A percentile compares a stretch with the other conserved stretches of the same genome.
Conservation (phyloP, 2,113 vertebrate species). For the Eolophus roseicapilla region DNA sequence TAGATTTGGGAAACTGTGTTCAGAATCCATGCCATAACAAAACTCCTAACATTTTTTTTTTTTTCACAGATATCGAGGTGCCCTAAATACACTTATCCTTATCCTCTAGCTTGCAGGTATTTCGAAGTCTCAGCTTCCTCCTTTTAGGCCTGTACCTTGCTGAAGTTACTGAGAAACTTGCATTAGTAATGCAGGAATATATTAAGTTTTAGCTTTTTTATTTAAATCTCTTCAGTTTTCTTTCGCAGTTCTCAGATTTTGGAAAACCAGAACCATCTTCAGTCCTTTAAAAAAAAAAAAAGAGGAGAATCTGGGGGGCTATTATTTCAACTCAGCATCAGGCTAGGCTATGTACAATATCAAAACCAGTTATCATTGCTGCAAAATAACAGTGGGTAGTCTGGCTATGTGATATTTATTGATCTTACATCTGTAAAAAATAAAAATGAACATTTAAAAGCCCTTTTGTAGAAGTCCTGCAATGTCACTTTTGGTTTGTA, state of each 20-base stretch:
- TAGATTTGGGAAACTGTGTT: neutral
- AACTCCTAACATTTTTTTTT: slow-evolving; percentile 13
- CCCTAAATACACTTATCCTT: neutral
- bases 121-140: neutral
- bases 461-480: neutral
- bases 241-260: neutral
- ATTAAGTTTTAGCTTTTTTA: neutral
- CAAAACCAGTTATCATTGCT: neutral
- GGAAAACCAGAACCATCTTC: neutral
- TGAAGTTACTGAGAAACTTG: neutral
- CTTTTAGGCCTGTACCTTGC: neutral
- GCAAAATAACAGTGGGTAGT: neutral
- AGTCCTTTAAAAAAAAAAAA: neutral
- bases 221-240: neutral
- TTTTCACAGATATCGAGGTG: neutral
- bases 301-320: neutral
- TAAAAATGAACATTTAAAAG: neutral
- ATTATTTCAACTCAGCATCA: neutral
- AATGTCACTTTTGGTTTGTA: neutral
- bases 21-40: neutral
- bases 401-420: neutral
- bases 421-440: neutral
- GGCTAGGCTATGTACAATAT: neutral
- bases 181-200: neutral
- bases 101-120: neutral